phyloP scores from a whole-genome alignment of 92 coral and sea anemone species.

The Pocillopora grandis region DNA sequence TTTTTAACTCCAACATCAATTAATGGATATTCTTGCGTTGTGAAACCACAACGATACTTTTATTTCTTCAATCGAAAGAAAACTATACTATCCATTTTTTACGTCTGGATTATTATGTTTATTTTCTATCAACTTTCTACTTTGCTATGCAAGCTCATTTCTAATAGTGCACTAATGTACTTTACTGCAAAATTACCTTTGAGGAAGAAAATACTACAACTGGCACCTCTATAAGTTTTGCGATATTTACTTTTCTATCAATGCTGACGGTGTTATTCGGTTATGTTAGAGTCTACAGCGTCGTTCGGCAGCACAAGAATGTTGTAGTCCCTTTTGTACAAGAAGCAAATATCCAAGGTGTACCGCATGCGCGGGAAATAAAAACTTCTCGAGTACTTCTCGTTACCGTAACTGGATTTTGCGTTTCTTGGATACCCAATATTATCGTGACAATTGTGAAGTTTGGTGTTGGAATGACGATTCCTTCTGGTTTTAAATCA shows the following conservation, averaged over 20 bases:
- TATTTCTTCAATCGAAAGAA: background rate
- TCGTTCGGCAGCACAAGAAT: slow-evolving; percentile 1
- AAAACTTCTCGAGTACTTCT: background rate
- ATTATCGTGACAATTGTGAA: background rate
- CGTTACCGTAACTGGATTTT: slow-evolving; percentile 13
- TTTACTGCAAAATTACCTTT: too few species aligned
- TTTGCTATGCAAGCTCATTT: background rate
- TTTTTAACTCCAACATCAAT: background rate
- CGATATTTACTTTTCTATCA: background rate
- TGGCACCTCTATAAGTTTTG: background rate
- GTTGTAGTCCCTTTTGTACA: background rate
- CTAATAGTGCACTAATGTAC: background rate
- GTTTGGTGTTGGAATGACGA: background rate
- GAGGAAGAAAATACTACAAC: background rate
- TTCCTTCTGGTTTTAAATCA: slow-evolving; percentile 3
- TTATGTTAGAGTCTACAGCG: background rate
- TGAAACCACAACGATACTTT: background rate
- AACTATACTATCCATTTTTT: background rate
- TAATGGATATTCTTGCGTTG: slow-evolving; percentile 5
- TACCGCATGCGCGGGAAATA: background rate
- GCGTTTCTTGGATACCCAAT: slow-evolving; percentile 6
- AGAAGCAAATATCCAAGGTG: background rate
- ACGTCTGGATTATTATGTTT: background rate
- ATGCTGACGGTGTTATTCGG: background rate
- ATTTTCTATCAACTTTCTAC: background rate